Evolutionary conservation across 2,797 vertebrate genomes (phyloP), one percentile per base, ranked within the genome.

Genomic region (Takifugu ocellatus): DNA sequence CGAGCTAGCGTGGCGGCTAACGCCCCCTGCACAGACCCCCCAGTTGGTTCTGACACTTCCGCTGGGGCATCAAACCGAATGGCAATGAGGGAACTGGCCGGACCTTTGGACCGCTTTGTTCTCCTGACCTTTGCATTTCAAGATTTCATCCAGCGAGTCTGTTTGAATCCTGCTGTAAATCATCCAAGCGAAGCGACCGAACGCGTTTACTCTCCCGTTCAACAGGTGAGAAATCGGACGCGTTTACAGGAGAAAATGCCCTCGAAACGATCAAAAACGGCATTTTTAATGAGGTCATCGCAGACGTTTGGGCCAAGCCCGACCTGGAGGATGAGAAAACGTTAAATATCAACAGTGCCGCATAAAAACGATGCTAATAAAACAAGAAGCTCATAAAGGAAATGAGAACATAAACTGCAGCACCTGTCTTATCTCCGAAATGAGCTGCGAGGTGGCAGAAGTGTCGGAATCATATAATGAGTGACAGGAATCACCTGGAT

Each of bases 31-130:
- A n/a, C 15, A 17, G 29, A 51, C 17, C 29, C 31, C 39, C 49
- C 45, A 50, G 5, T 14, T 24, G 45, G 12, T 8, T 42, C 33
- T 45, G 45, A 46, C 52, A 12, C 17, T 17, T 42, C 3, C 33
- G 42, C 6, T 3, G 9, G 29, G 3, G 36, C 45, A 29, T 49
- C 6, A 2, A 25, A 3, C 21, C 3, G 1, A 12, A 10, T 6
- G 15, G 27, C 6, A 25, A 33, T 39, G 47, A 59, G 16, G 17
- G 8, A 3, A 15, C 25, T 16, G 14, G 15, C 0, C 1, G 11
- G 52, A 79, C 74, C 74, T 79, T 76, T 78, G 74, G 51, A 57
- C 66, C 31, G 33, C 47, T 55, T 47, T 47, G 44, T 49, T 56
- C 45, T 29, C 39, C 4, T 45, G 60, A 65, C 55, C 65, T 78